Evolutionary conservation across 2,888 invertebrate species (phyloP).

Genomic region (Didymodactylos carnosus): DNA sequence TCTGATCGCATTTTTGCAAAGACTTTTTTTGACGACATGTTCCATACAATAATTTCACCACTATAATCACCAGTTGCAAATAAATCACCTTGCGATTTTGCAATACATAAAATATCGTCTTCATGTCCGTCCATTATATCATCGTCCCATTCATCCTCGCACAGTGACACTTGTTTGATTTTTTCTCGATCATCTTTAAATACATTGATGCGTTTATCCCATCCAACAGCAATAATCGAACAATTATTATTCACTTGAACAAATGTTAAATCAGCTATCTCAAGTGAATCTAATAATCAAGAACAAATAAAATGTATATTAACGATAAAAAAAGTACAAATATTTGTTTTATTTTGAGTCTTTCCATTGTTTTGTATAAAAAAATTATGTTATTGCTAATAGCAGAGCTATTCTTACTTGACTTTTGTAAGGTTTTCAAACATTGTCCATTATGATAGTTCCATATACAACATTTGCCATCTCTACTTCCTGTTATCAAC

Average conservation of each 20-base stretch:
- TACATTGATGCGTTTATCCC: constrained; percentile 33
- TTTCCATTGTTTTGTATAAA: background rate
- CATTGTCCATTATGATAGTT: constrained; percentile 36
- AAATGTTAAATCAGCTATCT: constrained; percentile 9
- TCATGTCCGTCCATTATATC: constrained; percentile 30
- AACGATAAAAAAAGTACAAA: background rate
- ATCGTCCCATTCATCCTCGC: constrained; percentile 31
- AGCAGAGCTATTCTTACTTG: too few relatives aligned
- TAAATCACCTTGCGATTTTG: constrained; percentile 30
- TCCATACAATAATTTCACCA: constrained; percentile 34
- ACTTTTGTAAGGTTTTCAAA: constrained; percentile 23
- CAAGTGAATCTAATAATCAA: background rate
- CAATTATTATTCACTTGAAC: constrained; percentile 17
- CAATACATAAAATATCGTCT: constrained; percentile 32
- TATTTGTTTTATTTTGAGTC: background rate
- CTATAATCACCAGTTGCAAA: constrained; percentile 34
- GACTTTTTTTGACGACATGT: constrained; percentile 34
- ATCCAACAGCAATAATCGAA: constrained; percentile 34
- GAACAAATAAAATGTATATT: background rate
- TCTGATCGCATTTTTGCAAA: constrained; percentile 18
- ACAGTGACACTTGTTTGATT: constrained; percentile 24
- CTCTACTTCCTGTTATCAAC: constrained; percentile 32
- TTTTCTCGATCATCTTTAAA: constrained; percentile 26
- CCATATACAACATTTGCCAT: constrained; percentile 32
- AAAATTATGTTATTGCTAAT: too few relatives aligned